A percentile compares a stretch with the other conserved stretches of the same genome.
Conservation (phyloP, 2,888 invertebrate species). For the Oasisia sp. region DNA sequence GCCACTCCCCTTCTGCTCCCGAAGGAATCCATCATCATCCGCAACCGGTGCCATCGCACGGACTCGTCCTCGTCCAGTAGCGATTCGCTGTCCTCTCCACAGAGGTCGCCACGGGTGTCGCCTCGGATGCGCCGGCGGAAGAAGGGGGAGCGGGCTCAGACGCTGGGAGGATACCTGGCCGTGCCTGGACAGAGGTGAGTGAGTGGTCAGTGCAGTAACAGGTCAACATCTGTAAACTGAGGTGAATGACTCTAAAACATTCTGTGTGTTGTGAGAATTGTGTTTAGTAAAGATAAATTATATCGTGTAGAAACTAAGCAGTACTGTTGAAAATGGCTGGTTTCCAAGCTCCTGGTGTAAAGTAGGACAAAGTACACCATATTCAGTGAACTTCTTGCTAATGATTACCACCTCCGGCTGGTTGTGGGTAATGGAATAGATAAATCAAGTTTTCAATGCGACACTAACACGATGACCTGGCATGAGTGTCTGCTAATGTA, state of each 20-base stretch:
- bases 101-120: background rate
- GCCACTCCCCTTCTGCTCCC: background rate
- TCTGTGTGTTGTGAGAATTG: background rate
- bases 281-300: background rate
- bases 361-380: too few relatives aligned
- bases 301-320: background rate
- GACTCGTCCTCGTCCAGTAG: background rate
- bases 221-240: background rate
- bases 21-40: background rate
- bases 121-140: background rate
- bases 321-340: too few relatives aligned
- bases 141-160: background rate
- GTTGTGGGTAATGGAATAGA: too few relatives aligned
- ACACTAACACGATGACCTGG: too few relatives aligned
- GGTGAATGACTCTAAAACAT: background rate
- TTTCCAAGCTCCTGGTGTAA: too few relatives aligned
- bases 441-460: too few relatives aligned
- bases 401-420: too few relatives aligned
- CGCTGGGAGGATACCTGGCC: background rate
- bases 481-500: background rate
- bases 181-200: slow-evolving; percentile 2
- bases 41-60: background rate
- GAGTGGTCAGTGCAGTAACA: background rate
- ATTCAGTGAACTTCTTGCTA: too few relatives aligned
- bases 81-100: background rate